A percentile compares a stretch with the other conserved stretches of the same genome.
Evolutionary conservation across 2,113 vertebrate species (phyloP).

Genomic region (Columbina picui): DNA sequence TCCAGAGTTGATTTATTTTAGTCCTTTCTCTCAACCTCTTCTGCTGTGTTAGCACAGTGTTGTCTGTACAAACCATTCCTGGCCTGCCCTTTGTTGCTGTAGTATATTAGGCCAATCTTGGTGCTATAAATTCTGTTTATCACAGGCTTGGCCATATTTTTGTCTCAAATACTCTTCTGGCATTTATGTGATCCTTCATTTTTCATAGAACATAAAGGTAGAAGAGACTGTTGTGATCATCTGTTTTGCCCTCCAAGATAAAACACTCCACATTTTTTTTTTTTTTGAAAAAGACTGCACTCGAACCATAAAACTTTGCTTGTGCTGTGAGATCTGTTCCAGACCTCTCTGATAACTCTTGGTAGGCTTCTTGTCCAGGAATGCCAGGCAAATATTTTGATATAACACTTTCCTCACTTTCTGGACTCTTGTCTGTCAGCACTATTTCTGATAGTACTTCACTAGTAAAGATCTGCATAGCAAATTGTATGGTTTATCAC

Average conservation of each 20-base stretch:
- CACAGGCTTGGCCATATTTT: neutral
- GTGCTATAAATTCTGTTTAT: conserved; percentile 12
- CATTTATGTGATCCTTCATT: neutral
- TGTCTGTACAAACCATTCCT: neutral
- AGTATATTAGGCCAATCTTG: neutral
- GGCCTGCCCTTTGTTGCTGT: neutral
- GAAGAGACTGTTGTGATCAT: neutral
- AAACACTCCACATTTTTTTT: neutral
- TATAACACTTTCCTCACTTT: neutral
- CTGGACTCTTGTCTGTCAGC: neutral
- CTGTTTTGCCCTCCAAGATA: neutral
- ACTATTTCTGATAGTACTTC: neutral
- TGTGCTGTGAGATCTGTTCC: neutral
- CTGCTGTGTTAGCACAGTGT: neutral
- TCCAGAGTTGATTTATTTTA: neutral
- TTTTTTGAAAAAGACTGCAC: neutral
- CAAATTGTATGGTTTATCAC: neutral
- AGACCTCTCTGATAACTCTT: neutral
- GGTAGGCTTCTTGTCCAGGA: neutral
- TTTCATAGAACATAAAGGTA: neutral
- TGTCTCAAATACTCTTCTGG: neutral
- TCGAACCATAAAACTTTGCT: neutral
- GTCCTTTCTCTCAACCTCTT: neutral
- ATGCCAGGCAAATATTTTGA: neutral
- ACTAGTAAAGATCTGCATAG: neutral